A percentile compares a stretch with the other conserved stretches of the same genome.
These are phyloP conservation scores for Tyria jacobaeae DNA, from an alignment of 2,888 invertebrate genomes.

Conservation along the genomic window DNA sequence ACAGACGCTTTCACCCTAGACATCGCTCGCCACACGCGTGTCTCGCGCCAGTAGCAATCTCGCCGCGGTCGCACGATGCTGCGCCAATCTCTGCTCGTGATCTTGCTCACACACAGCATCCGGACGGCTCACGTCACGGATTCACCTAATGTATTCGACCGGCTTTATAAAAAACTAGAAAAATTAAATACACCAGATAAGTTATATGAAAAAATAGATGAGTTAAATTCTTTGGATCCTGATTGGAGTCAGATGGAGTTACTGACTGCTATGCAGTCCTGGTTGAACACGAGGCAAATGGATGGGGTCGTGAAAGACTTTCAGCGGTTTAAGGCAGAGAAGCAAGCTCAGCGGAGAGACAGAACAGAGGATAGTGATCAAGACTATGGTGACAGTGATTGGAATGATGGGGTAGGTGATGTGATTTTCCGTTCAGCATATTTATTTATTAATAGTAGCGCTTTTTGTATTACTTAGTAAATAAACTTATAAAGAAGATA, in stretches of 20 bases:
- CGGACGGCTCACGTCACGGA: constrained; percentile 71
- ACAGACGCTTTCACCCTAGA: constrained; percentile 41
- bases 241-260: constrained; percentile 57
- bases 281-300: constrained; percentile 68
- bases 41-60: constrained; percentile 59
- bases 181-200: constrained; percentile 64
- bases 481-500: too few relatives aligned
- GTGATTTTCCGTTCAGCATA: background rate
- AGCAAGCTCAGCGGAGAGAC: constrained; percentile 36
- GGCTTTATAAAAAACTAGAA: constrained; percentile 73
- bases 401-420: constrained; percentile 73
- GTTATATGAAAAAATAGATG: constrained; percentile 70
- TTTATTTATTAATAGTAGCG: background rate
- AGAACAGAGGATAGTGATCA: constrained; percentile 47
- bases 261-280: constrained; percentile 69
- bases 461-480: too few relatives aligned
- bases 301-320: constrained; percentile 69
- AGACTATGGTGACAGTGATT: constrained; percentile 67
- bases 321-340: constrained; percentile 65
- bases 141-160: constrained; percentile 65
- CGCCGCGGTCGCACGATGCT: constrained; percentile 71
- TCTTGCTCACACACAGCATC: constrained; percentile 63
- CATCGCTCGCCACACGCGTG: constrained; percentile 36
- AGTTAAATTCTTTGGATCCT: constrained; percentile 65
- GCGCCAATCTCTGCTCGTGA: constrained; percentile 63